Evolutionary conservation across 2,113 vertebrate genomes (phyloP).

Genomic region (Plectropomus leopardus): DNA sequence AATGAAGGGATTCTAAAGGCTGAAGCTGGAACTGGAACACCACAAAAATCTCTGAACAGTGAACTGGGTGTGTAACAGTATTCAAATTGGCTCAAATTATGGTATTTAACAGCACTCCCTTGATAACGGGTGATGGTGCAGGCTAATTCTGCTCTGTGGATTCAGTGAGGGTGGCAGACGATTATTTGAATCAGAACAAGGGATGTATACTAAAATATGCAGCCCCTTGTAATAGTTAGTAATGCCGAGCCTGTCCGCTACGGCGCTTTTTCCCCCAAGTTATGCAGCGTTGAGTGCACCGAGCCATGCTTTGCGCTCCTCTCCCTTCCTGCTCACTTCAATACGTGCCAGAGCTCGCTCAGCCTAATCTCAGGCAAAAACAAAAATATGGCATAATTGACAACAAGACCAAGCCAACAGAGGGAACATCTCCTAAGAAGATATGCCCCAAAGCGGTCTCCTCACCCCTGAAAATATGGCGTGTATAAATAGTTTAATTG

Average conservation of each 20-base stretch:
- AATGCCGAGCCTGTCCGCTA: background rate
- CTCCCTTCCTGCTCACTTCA: background rate
- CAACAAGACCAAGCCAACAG: conserved; percentile 45
- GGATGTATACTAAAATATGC: conserved; percentile 42
- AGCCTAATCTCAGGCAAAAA: conserved; percentile 60
- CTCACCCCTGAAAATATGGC: conserved; percentile 67
- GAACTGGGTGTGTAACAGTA: conserved; percentile 64
- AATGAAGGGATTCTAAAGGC: conserved; percentile 65
- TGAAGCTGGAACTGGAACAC: conserved; percentile 41
- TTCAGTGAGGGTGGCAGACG: conserved; percentile 38
- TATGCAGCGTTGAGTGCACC: conserved; percentile 14
- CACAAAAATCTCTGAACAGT: conserved; percentile 45
- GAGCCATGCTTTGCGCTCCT: background rate
- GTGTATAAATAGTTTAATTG: conserved; percentile 79
- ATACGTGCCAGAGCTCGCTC: conserved; percentile 32
- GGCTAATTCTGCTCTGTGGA: conserved; percentile 60
- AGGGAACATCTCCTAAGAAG: conserved; percentile 54
- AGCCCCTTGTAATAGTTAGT: conserved; percentile 20
- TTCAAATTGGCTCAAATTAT: conserved; percentile 73
- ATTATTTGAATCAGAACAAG: conserved; percentile 48
- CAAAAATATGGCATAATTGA: conserved; percentile 60
- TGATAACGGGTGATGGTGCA: conserved; percentile 70
- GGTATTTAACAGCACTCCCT: conserved; percentile 70
- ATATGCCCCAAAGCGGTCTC: conserved; percentile 61
- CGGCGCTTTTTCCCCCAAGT: conserved; percentile 5